Evolutionary conservation across 64 coral and sea anemone species (phyloP), one percentile per base, ranked within the genome.

Genomic region (Pocillopora verrucosa): DNA sequence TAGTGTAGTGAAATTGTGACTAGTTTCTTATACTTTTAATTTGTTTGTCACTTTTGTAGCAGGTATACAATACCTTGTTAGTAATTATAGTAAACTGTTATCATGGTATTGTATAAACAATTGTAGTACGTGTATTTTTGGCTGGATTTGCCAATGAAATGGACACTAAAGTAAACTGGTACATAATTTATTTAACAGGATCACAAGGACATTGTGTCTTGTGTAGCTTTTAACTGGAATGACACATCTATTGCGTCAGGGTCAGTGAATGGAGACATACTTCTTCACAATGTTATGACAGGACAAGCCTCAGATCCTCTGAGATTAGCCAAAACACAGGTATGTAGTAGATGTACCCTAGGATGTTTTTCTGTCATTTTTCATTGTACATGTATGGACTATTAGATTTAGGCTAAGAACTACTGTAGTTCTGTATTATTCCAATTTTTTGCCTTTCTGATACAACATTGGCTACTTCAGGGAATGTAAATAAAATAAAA

Each of bases 211-310:
- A 78, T 89, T 62, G 88, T 99, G 3, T 93, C 90, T 15, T 99
- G 97, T 82, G 37, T 99, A 74, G 91, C 60, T 83, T 99, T 99
- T 61, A 99, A 99, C 86, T 91, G 78, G 84, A 99, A 95, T 91
- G 97, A 99, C 78, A 99, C 97, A 73, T 91, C 82, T 75, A 99
- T 99, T 79, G 97, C 94, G 6, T 95, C 94, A 70, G 97, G 93
- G 65, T 92, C 93, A 61, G 63, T 93, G 9, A 92, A 88, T 93
- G 97, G 97, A 12, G 93, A 99, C 77, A 99, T 99, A 65, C 84
- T 95, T 38, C 93, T 99, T 64, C 97, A 99, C 16, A 99, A 93
- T 77, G 97, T 99, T n/a, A 92, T 95, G 26, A 95, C 97, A 61
- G 91, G 90, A 76, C 90, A 95, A 61, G 94, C 94, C 58, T 93